A percentile compares a stretch with the other conserved stretches of the same genome.
These are phyloP conservation scores for Coptodon bakossiorum DNA, from an alignment of 2,113 vertebrate genomes.

Conservation along the genomic window DNA sequence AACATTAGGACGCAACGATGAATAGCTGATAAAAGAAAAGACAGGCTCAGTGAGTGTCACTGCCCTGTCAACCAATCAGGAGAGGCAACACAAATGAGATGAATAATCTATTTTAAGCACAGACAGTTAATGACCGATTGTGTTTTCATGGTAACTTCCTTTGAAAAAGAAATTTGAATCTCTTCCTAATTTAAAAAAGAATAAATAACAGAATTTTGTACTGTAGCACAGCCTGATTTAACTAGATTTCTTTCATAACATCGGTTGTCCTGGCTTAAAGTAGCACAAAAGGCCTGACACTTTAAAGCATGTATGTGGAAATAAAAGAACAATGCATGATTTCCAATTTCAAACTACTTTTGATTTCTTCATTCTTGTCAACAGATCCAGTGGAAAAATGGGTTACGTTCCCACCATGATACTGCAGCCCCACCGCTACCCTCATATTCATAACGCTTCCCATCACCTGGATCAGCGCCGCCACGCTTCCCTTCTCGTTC, in stretches of 20 bases:
- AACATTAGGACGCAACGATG: accelerated
- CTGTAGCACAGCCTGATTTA: accelerated
- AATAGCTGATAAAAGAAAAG: not conserved
- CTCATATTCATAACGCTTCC: slow-evolving; percentile 52
- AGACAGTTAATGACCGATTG: not conserved
- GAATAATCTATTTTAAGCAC: not conserved
- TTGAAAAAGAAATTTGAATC: not conserved
- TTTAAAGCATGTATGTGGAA: not conserved
- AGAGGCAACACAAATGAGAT: not conserved
- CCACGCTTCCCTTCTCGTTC: not conserved
- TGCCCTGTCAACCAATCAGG: not conserved
- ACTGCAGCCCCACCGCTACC: slow-evolving; percentile 74
- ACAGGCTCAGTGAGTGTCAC: not conserved
- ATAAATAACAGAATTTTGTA: not conserved
- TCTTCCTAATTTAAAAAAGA: not conserved
- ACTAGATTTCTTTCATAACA: not conserved
- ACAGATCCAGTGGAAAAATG: slow-evolving; percentile 65
- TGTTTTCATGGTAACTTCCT: not conserved
- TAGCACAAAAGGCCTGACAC: not conserved
- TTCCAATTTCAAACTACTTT: not conserved
- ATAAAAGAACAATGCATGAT: not conserved
- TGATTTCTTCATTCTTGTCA: not conserved
- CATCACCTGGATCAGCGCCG: not conserved
- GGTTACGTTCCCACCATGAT: slow-evolving; percentile 82
- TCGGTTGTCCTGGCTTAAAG: not conserved